These are phyloP conservation scores for Calidris pugnax DNA, from an alignment of 2,113 vertebrate species.

Conservation along the genomic window DNA sequence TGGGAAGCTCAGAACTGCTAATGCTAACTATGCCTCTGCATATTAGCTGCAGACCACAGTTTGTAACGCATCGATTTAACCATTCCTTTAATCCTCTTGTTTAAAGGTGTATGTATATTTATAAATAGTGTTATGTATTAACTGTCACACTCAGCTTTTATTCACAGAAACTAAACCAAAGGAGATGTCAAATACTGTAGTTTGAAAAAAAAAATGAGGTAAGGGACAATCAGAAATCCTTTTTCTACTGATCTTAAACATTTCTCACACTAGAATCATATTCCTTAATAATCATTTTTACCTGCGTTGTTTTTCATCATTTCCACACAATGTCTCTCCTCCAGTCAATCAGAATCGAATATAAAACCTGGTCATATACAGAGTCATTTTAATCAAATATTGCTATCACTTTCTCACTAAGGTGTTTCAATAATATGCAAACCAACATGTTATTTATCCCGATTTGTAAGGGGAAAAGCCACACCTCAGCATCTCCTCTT, in stretches of 20 bases:
- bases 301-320: neutral
- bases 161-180: neutral
- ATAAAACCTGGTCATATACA: neutral
- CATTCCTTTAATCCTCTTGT: neutral
- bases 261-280: neutral
- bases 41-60: neutral
- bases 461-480: neutral
- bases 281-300: neutral
- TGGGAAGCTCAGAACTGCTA: neutral
- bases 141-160: neutral
- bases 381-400: neutral
- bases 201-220: neutral
- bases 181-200: neutral
- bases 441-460: neutral
- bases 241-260: neutral
- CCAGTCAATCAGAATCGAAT: neutral
- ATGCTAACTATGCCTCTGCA: neutral
- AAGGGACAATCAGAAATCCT: neutral
- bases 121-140: neutral
- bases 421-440: neutral
- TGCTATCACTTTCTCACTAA: neutral
- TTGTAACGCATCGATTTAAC: fast-evolving
- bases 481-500: neutral
- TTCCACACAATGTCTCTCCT: neutral
- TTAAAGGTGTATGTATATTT: neutral